Evolutionary conservation across 2,888 invertebrate species (phyloP).

Genomic region (Gymnocheta viridis): DNA sequence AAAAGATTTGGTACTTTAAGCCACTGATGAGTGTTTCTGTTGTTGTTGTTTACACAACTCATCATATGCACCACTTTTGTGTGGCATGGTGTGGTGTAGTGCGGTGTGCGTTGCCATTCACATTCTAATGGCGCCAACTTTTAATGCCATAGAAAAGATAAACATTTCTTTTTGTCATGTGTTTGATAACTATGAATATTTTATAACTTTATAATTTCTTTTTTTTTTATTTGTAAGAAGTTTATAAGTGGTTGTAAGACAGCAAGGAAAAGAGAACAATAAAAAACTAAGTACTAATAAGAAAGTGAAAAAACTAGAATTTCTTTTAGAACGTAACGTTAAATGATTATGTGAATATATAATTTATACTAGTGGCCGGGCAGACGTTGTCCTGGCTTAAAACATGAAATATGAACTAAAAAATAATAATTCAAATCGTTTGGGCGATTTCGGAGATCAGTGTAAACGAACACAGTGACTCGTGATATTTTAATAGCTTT

Average conservation of each 20-base stretch:
- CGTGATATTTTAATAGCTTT: background rate
- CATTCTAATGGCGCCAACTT: background rate
- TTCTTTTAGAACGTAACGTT: too few species aligned
- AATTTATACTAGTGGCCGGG: too few species aligned
- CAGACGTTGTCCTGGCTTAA: too few species aligned
- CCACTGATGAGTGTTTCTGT: background rate
- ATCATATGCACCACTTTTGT: too few species aligned
- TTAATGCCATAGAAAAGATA: background rate
- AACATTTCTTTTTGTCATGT: background rate
- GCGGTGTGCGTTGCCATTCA: background rate
- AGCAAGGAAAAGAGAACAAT: background rate
- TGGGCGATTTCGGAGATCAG: too few species aligned
- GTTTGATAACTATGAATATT: conserved; percentile 10
- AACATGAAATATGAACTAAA: too few species aligned
- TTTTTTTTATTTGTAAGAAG: background rate
- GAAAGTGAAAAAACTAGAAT: background rate
- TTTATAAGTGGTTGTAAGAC: background rate
- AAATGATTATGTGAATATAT: too few species aligned
- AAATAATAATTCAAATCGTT: too few species aligned
- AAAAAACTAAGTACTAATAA: background rate
- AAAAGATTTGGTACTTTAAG: background rate
- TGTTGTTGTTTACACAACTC: conserved; percentile 11
- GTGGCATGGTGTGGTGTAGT: background rate
- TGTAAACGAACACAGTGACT: too few species aligned
- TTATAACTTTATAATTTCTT: background rate